These are phyloP conservation scores for Setipinna tenuifilis DNA, from an alignment of 2,797 vertebrate genomes.

Conservation along the genomic window DNA sequence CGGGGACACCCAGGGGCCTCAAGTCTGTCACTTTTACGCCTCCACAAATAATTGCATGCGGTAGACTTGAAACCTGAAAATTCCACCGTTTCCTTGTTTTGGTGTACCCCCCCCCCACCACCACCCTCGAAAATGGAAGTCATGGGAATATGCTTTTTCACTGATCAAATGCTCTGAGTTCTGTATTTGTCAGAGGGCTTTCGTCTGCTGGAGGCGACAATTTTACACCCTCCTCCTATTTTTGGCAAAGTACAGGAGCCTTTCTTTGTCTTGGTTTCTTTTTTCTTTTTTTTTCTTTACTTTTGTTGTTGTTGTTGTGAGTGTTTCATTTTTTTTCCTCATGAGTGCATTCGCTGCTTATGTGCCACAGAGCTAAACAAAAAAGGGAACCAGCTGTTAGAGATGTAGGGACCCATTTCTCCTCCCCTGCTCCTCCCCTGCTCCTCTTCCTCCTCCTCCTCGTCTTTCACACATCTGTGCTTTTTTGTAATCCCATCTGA, in stretches of 20 bases:
- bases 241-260: slow-evolving; percentile 7
- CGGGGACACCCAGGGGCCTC: background rate
- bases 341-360: background rate
- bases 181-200: background rate
- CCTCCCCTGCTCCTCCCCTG: background rate
- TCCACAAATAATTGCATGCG: slow-evolving; percentile 22
- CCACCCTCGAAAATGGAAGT: background rate
- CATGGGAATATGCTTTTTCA: background rate
- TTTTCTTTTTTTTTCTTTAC: background rate
- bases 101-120: background rate
- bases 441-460: background rate
- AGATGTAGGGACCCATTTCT: background rate
- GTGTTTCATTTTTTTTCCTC: background rate
- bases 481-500: slow-evolving; percentile 5
- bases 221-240: slow-evolving; percentile 3
- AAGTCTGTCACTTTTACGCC: slow-evolving; percentile 22
- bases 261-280: background rate
- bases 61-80: background rate
- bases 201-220: background rate
- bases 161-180: background rate
- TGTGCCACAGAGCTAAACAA: background rate
- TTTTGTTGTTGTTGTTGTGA: background rate
- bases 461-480: background rate
- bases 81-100: background rate
- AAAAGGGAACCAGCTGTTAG: background rate